These are phyloP conservation scores for Bicyclus anynana DNA, from an alignment of 1,140 invertebrate species.

Conservation along the genomic window DNA sequence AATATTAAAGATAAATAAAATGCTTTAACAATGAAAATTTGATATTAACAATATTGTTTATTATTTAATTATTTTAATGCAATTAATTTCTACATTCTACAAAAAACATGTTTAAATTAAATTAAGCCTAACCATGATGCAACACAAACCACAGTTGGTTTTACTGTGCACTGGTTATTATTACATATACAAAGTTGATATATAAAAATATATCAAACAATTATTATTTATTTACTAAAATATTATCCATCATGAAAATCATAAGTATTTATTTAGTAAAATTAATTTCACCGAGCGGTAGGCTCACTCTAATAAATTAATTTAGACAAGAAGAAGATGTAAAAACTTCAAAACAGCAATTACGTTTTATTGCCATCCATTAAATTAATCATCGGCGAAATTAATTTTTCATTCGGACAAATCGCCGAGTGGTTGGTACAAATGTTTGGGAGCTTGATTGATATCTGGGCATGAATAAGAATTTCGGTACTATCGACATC, in stretches of 20 bases:
- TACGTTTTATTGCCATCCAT: constrained; percentile 71
- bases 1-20: no score
- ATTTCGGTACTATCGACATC: constrained; percentile 42
- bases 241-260: constrained; percentile 2
- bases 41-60: no score
- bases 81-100: no score
- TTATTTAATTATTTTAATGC: no score
- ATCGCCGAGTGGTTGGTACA: constrained; percentile 63
- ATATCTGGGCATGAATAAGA: constrained; percentile 44
- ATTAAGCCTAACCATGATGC: no score
- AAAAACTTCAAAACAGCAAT: constrained; percentile 74
- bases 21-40: no score
- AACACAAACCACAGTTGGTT: no score
- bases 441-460: constrained; percentile 68
- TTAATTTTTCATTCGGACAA: constrained; percentile 77
- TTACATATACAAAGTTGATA: no score
- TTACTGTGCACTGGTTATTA: no score
- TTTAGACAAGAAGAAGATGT: constrained; percentile 74
- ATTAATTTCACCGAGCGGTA: constrained; percentile 21
- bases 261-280: constrained; percentile 19
- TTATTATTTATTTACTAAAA: background rate
- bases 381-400: constrained; percentile 75
- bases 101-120: no score
- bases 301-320: constrained; percentile 61
- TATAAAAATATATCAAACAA: background rate